These are phyloP conservation scores for Poecilia wingei DNA, from an alignment of 2,797 vertebrate genomes.

Conservation along the genomic window DNA sequence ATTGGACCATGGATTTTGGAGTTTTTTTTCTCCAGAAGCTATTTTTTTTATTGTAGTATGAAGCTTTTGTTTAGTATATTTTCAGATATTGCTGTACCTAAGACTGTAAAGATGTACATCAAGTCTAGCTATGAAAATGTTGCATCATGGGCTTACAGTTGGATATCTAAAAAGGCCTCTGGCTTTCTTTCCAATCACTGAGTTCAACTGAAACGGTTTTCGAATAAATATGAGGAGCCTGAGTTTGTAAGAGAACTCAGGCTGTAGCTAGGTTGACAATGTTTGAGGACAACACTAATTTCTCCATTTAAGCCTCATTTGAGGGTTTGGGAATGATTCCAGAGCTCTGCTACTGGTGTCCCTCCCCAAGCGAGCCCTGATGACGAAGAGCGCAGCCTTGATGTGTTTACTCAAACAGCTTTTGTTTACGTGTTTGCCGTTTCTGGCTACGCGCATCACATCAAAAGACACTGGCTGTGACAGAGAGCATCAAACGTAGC, in stretches of 20 bases:
- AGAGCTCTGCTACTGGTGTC: slow-evolving; percentile 38
- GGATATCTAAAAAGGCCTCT: background rate
- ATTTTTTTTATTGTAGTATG: background rate
- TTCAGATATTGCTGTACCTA: background rate
- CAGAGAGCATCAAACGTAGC: slow-evolving; percentile 42
- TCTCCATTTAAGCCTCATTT: slow-evolving; percentile 20
- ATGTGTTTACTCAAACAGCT: slow-evolving; percentile 63
- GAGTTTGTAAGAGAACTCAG: background rate
- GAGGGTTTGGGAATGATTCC: slow-evolving; percentile 49
- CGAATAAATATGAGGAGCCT: slow-evolving; percentile 25
- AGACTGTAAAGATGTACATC: background rate
- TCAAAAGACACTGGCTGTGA: slow-evolving; percentile 42
- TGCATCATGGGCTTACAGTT: slow-evolving; percentile 10
- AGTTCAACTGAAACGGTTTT: slow-evolving; percentile 61
- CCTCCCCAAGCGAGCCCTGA: slow-evolving; percentile 42
- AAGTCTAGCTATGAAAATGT: slow-evolving; percentile 11
- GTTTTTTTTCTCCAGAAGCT: background rate
- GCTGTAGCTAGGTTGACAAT: slow-evolving; percentile 9
- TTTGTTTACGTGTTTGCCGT: slow-evolving; percentile 62
- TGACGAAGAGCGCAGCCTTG: slow-evolving; percentile 44
- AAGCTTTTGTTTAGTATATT: background rate
- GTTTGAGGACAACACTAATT: slow-evolving; percentile 17
- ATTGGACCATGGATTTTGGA: background rate
- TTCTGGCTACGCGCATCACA: slow-evolving; percentile 36
- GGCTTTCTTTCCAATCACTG: slow-evolving; percentile 31